Evolutionary conservation across 1,140 invertebrate genomes (phyloP), one percentile per base, ranked within the genome.

Genomic region (Condylostylus longicornis): DNA sequence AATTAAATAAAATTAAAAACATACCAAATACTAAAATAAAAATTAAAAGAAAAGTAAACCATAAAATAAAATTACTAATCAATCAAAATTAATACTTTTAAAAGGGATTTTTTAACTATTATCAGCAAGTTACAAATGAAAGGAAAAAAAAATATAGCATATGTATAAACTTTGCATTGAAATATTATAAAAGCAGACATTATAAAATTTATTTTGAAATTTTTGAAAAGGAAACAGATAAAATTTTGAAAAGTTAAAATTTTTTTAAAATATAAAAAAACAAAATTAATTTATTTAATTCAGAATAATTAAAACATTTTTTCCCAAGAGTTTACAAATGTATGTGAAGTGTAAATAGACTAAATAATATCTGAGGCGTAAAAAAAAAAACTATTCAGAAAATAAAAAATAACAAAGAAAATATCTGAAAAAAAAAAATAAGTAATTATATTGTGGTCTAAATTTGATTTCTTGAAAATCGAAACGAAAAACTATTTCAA

Each of bases 171-270:
- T n/a, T n/a, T n/a, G n/a, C n/a, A n/a, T n/a, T n/a, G n/a, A n/a
- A n/a, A n/a, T n/a, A n/a, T n/a, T n/a, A n/a, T n/a, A n/a, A n/a
- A n/a, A n/a, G n/a, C n/a, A n/a, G n/a, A n/a, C n/a, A n/a, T 8
- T 25, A 25, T 25, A 8, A 25, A 25, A 7, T 8, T 25, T 25
- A 25, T 8, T 25, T 25, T 7, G 23, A 25, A 8, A 25, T 25
- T 25, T 25, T 25, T 25, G 7, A n/a, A 25, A 25, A 25, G n/a
- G 23, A 25, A 8, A 25, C 7, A 25, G 23, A 25, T 25, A 35
- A 20, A 37, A 37, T 37, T 41, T 34, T 41, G 25, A 31, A 43
- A 35, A 35, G 48, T 43, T 45, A 47, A 40, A 37, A 45, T 40
- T 49, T n/a, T 9, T 23, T 13, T 25, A 17, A 41, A 42, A 36